Base-by-base conservation (phyloP, 1,140 invertebrate species). In the Bombus confusus region DNA sequence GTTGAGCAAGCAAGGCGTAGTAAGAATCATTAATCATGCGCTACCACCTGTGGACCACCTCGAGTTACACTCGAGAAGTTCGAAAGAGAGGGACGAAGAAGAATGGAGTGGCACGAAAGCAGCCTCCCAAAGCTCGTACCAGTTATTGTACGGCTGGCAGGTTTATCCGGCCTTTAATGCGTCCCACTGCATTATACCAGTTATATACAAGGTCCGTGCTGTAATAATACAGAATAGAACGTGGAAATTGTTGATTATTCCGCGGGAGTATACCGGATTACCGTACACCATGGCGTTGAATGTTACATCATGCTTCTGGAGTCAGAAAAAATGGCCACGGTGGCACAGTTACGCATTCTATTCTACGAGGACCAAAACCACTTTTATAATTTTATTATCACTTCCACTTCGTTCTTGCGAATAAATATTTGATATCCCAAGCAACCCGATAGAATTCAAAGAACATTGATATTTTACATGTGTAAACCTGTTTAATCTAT, bases 21-120 rank as follows among this genome's bases (percentile, higher is more conserved):
- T 47, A 47, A 72, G 37, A 59, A 91, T 91, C 89, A 88, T 91
- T 91, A 91, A 91, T 91, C 89, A 91, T 86, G 85, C 87, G 90
- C 90, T 85, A 87, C 83, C 89, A 90, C 88, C 79, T 85, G 88
- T 86, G 78, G 85, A 80, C 88, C 66, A 77, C 9, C 31, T 34
- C n/a, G 34, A 37, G 28, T 22, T 28, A 43, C 12, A 66, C 78
- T 41, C 72, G 52, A 39, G 69, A 66, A 62, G 59, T 62, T 72
- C 43, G 69, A 75, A 79, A 47, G 39, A 57, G 76, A 74, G 34
- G 12, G 62, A 86, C 31, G 72, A 79, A 82, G 80, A 71, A 84
- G 80, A 62, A 43, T 41, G 39, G 64, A 79, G 59, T 76, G 78
- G 75, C 74, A 83, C 78, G 69, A 68, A 81, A 64, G 72, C 72